Conservation (phyloP, 2,113 vertebrate genomes). For the Lophotis ruficrista region DNA sequence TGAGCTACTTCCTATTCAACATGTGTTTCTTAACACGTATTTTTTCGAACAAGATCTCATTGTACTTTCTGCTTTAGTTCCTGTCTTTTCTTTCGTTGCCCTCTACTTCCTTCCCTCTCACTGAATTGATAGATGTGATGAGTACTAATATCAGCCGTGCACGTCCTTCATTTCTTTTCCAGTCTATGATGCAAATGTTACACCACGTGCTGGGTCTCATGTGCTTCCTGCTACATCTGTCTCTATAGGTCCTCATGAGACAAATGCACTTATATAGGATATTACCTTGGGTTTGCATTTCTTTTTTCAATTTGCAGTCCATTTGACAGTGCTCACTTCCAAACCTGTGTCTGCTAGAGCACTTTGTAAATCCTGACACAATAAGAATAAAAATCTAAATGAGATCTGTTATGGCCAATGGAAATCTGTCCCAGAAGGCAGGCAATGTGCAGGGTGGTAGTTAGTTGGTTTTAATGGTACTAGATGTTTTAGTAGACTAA, state of each 20-base stretch:
- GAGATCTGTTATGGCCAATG: not conserved
- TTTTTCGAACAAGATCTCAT: not conserved
- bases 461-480: not conserved
- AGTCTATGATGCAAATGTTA: not conserved
- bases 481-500: not conserved
- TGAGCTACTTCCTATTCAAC: not conserved
- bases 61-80: not conserved
- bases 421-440: not conserved
- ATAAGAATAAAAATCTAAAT: not conserved
- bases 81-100: not conserved
- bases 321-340: not conserved
- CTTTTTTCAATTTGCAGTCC: not conserved
- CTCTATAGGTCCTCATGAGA: not conserved
- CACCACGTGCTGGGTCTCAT: not conserved
- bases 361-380: not conserved
- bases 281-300: not conserved
- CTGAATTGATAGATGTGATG: not conserved
- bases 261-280: not conserved
- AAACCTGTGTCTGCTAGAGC: not conserved
- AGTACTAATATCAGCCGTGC: not conserved
- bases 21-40: rapidly evolving
- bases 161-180: not conserved
- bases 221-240: not conserved
- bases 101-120: not conserved
- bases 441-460: not conserved